Conservation (phyloP, 1,140 invertebrate species). For the Monochamus saltuarius region DNA sequence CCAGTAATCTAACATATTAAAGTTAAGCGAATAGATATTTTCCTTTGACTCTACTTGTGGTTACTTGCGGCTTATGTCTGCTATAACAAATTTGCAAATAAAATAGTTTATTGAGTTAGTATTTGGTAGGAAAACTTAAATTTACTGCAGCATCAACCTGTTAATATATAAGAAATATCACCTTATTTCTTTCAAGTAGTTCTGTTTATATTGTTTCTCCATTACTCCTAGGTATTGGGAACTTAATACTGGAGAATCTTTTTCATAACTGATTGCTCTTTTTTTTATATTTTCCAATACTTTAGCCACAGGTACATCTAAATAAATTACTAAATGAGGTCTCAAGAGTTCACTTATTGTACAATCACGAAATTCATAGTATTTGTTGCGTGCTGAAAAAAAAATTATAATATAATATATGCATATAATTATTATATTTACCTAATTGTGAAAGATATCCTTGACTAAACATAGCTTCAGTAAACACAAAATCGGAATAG, state of each 20-base stretch:
- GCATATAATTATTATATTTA: slow-evolving; percentile 38
- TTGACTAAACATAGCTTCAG: slow-evolving; percentile 76
- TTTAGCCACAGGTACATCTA: slow-evolving; percentile 74
- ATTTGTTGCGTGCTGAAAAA: slow-evolving; percentile 60
- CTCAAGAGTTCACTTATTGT: slow-evolving; percentile 67
- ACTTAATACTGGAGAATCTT: slow-evolving; percentile 68
- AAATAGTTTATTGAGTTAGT: too few species aligned
- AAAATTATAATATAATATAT: slow-evolving; percentile 8
- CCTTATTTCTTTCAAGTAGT: slow-evolving; percentile 71
- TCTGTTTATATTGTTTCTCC: slow-evolving; percentile 75
- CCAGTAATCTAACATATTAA: too few species aligned
- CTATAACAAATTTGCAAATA: too few species aligned
- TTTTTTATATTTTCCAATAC: slow-evolving; percentile 66
- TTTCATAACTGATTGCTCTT: slow-evolving; percentile 64
- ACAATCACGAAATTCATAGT: slow-evolving; percentile 63
- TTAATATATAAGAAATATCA: slow-evolving; percentile 23
- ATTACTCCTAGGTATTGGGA: slow-evolving; percentile 68
- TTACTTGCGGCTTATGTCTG: too few species aligned
- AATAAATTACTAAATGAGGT: slow-evolving; percentile 87
- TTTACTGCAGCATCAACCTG: too few species aligned
- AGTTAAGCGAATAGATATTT: too few species aligned
- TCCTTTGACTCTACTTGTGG: too few species aligned
- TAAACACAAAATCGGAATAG: slow-evolving; percentile 81
- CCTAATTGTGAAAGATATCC: slow-evolving; percentile 65
- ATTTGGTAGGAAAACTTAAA: too few species aligned